These are phyloP conservation scores for Vespertilio murinus DNA, from an alignment of 2,797 vertebrate genomes.

Conservation along the genomic window DNA sequence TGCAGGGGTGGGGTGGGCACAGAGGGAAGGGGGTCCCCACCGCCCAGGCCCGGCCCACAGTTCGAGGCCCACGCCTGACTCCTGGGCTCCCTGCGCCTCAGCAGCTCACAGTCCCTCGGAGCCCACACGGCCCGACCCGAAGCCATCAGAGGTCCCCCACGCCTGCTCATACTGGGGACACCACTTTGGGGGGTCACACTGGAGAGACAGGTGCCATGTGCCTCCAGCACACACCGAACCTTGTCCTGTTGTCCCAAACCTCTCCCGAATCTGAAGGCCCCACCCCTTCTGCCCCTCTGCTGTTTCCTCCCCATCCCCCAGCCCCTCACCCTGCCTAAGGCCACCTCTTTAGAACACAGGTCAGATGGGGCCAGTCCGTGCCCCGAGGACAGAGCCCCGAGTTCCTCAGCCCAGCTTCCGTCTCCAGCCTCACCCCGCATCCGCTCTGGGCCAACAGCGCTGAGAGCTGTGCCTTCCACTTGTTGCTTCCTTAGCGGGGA, in stretches of 20 bases:
- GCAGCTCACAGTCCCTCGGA: not conserved
- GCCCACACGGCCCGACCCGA: not conserved
- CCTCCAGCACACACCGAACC: not conserved
- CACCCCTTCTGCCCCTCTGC: not conserved
- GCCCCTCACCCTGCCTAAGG: accelerated
- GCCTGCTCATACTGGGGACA: not conserved
- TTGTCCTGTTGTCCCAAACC: not conserved
- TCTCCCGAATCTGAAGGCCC: not conserved
- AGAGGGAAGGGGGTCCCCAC: not conserved
- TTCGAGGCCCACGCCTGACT: accelerated
- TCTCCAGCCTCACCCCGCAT: not conserved
- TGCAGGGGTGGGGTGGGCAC: not conserved
- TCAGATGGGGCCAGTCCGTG: not conserved
- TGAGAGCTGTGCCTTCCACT: not conserved
- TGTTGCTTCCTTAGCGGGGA: not conserved
- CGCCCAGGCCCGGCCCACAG: not conserved
- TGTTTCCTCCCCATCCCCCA: too few relatives aligned
- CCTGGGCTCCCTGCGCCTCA: not conserved
- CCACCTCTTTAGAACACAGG: not conserved
- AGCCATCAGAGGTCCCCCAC: not conserved
- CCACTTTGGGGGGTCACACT: accelerated
- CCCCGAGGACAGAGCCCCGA: not conserved
- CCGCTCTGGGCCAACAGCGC: not conserved
- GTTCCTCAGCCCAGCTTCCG: not conserved
- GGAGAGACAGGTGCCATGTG: not conserved